These are phyloP conservation scores for Sabellastarte sp. DNA, from an alignment of 2,888 invertebrate species.

Conservation along the genomic window DNA sequence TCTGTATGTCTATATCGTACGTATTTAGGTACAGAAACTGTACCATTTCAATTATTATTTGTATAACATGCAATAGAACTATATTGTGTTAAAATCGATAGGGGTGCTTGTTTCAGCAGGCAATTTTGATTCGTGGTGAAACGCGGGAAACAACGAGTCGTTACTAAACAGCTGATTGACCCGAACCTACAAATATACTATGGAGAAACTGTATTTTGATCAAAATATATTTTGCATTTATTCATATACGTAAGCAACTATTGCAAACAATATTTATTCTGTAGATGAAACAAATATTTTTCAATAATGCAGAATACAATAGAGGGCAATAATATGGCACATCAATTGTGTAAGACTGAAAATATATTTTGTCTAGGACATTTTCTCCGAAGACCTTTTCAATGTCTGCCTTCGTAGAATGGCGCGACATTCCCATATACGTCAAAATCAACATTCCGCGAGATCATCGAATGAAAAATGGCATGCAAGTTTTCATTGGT, in stretches of 20 bases:
- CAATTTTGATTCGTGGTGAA: not conserved
- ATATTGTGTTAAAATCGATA: too few relatives aligned
- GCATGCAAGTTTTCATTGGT: too few relatives aligned
- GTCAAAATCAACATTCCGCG: conserved; percentile 22
- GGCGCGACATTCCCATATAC: conserved; percentile 49
- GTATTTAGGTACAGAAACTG: too few relatives aligned
- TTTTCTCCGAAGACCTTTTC: conserved; percentile 25
- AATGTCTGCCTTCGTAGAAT: conserved; percentile 53
- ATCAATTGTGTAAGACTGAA: too few relatives aligned
- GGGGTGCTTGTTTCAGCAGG: too few relatives aligned
- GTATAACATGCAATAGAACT: too few relatives aligned
- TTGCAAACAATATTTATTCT: not conserved
- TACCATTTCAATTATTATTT: too few relatives aligned
- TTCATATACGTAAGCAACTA: not conserved
- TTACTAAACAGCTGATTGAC: not conserved
- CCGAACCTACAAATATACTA: not conserved
- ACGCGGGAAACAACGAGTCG: not conserved
- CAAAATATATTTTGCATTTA: not conserved
- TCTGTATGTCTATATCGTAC: too few relatives aligned
- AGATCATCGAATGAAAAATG: conserved; percentile 9
- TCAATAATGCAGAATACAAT: too few relatives aligned
- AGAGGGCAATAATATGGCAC: too few relatives aligned
- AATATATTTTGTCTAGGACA: not conserved
- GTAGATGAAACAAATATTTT: not conserved
- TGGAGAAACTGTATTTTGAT: not conserved